A percentile compares a stretch with the other conserved stretches of the same genome.
phyloP scores from a whole-genome alignment of 2,113 vertebrate species.

The Epinephelus fuscoguttatus region DNA sequence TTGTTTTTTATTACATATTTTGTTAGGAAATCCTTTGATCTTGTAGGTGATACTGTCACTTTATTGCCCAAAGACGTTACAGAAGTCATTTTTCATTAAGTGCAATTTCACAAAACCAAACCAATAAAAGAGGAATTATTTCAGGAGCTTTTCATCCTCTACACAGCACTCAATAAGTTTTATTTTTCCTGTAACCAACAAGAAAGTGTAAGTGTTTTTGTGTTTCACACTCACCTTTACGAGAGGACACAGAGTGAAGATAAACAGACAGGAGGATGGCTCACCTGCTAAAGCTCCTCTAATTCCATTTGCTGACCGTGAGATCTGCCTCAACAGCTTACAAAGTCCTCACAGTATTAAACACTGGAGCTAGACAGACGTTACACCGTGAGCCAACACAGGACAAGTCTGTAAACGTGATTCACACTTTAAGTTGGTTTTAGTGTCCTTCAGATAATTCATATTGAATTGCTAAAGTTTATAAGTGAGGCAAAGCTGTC shows the following conservation, averaged over 20 bases:
- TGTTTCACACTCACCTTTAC: constrained; percentile 23
- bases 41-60: not conserved
- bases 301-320: constrained; percentile 67
- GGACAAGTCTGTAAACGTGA: constrained; percentile 9
- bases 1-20: not conserved
- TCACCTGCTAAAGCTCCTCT: constrained; percentile 66
- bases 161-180: not conserved
- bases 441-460: not conserved
- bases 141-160: not conserved
- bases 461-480: constrained; percentile 5
- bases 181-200: not conserved
- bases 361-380: not conserved
- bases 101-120: constrained; percentile 2
- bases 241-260: constrained; percentile 17
- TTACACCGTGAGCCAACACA: not conserved
- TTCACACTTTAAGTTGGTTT: not conserved
- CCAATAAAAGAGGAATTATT: not conserved
- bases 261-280: constrained; percentile 20
- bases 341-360: constrained; percentile 28
- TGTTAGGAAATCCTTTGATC: not conserved
- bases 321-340: constrained; percentile 64
- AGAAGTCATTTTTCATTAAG: not conserved
- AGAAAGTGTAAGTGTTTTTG: constrained; percentile 47
- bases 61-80: not conserved
- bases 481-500: not conserved